phyloP scores from a whole-genome alignment of 2,888 invertebrate genomes.

The Caradrina kadenii region DNA sequence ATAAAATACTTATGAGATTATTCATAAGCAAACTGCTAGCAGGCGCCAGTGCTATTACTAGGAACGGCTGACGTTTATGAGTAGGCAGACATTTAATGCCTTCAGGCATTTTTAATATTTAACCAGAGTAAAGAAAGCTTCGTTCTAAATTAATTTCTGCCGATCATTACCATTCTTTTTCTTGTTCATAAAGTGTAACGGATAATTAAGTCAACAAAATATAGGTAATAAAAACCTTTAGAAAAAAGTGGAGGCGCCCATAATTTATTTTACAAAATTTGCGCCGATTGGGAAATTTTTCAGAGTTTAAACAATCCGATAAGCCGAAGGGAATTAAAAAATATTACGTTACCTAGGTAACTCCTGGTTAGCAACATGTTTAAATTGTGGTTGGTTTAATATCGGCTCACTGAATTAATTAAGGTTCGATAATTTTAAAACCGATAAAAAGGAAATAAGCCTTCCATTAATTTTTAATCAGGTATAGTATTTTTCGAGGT shows the following conservation, averaged over 20 bases:
- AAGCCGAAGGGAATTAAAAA: slow-evolving; percentile 59
- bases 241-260: slow-evolving; percentile 27
- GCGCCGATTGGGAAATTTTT: slow-evolving; percentile 55
- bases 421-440: slow-evolving; percentile 22
- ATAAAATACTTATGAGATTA: slow-evolving; percentile 11
- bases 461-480: neutral
- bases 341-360: slow-evolving; percentile 50
- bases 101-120: slow-evolving; percentile 38
- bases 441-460: slow-evolving; percentile 1
- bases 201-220: slow-evolving; percentile 52
- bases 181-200: slow-evolving; percentile 39
- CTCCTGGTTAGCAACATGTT: slow-evolving; percentile 54
- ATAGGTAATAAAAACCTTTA: slow-evolving; percentile 25
- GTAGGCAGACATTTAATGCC: slow-evolving; percentile 14
- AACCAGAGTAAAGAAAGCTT: slow-evolving; percentile 25
- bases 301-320: slow-evolving; percentile 58
- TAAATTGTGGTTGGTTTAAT: slow-evolving; percentile 52
- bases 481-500: neutral
- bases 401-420: slow-evolving; percentile 17
- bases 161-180: slow-evolving; percentile 33
- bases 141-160: slow-evolving; percentile 39
- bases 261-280: slow-evolving; percentile 50
- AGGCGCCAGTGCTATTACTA: slow-evolving; percentile 7
- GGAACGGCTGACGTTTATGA: slow-evolving; percentile 2
- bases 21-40: slow-evolving; percentile 8